Conservation (phyloP, 2,797 vertebrate genomes). For the Xiphorhynchus erythropygius region DNA sequence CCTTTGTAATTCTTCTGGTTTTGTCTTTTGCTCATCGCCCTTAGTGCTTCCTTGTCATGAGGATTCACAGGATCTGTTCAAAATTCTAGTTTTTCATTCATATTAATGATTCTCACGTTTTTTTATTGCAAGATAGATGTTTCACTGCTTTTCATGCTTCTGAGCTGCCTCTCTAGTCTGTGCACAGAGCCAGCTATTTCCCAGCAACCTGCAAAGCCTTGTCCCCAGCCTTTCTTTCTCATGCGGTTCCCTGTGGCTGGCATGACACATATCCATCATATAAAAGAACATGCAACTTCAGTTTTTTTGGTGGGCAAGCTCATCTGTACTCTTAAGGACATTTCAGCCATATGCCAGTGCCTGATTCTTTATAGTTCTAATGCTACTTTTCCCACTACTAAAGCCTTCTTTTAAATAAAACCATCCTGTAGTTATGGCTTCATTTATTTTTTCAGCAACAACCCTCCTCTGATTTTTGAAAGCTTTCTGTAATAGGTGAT, state of each 20-base stretch:
- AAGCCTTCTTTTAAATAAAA: background rate
- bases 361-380: background rate
- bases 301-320: background rate
- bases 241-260: background rate
- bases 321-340: background rate
- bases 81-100: background rate
- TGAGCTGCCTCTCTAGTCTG: background rate
- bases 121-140: background rate
- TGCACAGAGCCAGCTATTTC: background rate
- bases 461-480: background rate
- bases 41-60: background rate
- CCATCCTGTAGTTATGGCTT: background rate
- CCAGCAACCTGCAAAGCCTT: background rate
- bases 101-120: background rate
- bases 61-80: background rate
- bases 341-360: background rate
- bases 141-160: background rate
- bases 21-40: background rate
- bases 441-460: background rate
- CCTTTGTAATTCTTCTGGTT: background rate
- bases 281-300: background rate
- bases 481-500: background rate
- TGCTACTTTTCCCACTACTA: background rate
- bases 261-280: background rate
- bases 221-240: accelerated